phyloP scores from a whole-genome alignment of 2,888 invertebrate genomes.

The Altica lythri region DNA sequence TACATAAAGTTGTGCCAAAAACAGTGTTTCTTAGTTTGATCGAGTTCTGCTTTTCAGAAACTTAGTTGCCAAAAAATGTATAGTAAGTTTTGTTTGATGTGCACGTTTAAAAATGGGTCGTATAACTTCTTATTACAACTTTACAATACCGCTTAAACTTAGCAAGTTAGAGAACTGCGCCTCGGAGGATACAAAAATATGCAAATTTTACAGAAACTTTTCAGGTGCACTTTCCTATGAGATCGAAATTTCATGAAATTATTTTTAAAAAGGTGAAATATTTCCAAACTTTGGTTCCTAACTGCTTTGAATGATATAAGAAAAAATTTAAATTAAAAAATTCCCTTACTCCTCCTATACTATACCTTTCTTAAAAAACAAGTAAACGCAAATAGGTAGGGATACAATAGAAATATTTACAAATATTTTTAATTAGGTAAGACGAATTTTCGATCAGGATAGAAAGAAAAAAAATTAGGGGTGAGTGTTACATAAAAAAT shows the following conservation, averaged over 20 bases:
- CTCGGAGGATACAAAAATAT: slow-evolving; percentile 14
- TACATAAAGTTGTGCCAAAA: not conserved
- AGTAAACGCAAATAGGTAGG: too few species aligned
- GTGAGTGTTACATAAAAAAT: too few species aligned
- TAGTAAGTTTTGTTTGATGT: slow-evolving; percentile 13
- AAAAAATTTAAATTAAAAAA: not conserved
- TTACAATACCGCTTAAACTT: slow-evolving; percentile 19
- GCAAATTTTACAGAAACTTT: slow-evolving; percentile 13
- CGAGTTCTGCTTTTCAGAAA: not conserved
- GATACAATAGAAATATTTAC: too few species aligned
- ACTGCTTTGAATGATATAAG: not conserved
- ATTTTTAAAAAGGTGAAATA: slow-evolving; percentile 13
- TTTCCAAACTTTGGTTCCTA: not conserved
- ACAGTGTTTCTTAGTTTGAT: not conserved
- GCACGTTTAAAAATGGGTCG: slow-evolving; percentile 13
- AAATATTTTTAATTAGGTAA: too few species aligned
- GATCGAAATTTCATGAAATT: slow-evolving; percentile 7
- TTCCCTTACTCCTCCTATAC: too few species aligned
- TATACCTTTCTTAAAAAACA: too few species aligned
- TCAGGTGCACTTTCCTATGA: slow-evolving; percentile 11
- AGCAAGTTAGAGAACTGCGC: slow-evolving; percentile 11
- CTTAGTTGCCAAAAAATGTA: not conserved
- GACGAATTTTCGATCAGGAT: too few species aligned
- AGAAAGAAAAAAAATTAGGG: too few species aligned
- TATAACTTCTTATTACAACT: slow-evolving; percentile 15